Evolutionary conservation across 1,140 invertebrate genomes (phyloP).

Genomic region (Formica selysi): DNA sequence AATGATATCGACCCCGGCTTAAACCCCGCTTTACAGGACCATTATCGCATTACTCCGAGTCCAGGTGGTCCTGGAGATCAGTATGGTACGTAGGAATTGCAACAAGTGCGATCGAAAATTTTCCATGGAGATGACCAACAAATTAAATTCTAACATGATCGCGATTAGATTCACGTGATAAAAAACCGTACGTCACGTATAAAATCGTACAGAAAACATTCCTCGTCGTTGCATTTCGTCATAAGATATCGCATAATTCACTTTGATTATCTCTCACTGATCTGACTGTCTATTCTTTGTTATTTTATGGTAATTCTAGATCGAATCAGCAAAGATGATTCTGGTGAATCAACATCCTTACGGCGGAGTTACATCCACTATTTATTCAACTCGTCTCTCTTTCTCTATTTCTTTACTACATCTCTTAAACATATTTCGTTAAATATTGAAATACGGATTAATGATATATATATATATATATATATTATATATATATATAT

Average conservation of each 20-base stretch:
- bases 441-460: slow-evolving; percentile 3
- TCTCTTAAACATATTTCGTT: neutral
- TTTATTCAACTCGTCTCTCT: slow-evolving; percentile 65
- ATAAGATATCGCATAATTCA: slow-evolving; percentile 65
- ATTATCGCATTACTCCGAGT: slow-evolving; percentile 91
- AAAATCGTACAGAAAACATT: slow-evolving; percentile 3
- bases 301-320: slow-evolving; percentile 76
- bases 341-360: slow-evolving; percentile 83
- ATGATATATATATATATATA: neutral
- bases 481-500: no score
- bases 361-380: slow-evolving; percentile 68
- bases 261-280: slow-evolving; percentile 62
- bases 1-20: slow-evolving; percentile 89
- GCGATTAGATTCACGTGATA: slow-evolving; percentile 14
- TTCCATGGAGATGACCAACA: neutral
- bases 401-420: neutral
- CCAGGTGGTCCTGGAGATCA: slow-evolving; percentile 89
- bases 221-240: neutral
- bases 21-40: slow-evolving; percentile 89
- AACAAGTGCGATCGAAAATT: slow-evolving; percentile 3
- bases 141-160: slow-evolving; percentile 30
- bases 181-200: neutral
- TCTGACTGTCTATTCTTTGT: slow-evolving; percentile 54
- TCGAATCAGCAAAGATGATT: slow-evolving; percentile 84
- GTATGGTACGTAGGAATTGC: slow-evolving; percentile 86